Evolutionary conservation across 2,888 invertebrate species (phyloP).

Genomic region (Halictus ligatus): DNA sequence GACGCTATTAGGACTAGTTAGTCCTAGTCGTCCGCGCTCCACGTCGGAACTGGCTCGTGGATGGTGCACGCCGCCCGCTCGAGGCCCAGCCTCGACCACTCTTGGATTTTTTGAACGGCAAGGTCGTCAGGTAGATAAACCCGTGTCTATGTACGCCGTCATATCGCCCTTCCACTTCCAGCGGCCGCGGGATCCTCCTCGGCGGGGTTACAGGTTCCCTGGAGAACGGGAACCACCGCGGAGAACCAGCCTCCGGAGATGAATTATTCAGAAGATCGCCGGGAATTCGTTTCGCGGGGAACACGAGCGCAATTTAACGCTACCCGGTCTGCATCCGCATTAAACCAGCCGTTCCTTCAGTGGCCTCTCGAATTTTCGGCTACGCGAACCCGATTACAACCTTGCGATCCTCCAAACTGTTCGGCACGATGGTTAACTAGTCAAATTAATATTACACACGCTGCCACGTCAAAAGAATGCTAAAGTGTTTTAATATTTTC

Average conservation of each 20-base stretch:
- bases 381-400: not conserved
- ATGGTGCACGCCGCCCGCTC: slow-evolving; percentile 65
- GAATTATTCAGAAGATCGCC: slow-evolving; percentile 11
- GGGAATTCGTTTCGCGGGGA: slow-evolving; percentile 11
- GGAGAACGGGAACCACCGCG: slow-evolving; percentile 15
- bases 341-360: not conserved
- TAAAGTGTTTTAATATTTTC: not conserved
- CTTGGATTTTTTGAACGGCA: slow-evolving; percentile 75
- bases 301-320: not conserved
- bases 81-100: slow-evolving; percentile 63
- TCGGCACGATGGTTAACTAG: not conserved
- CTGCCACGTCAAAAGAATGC: not conserved
- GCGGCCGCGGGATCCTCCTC: not conserved
- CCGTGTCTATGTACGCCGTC: slow-evolving; percentile 68
- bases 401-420: not conserved
- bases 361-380: not conserved
- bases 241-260: not conserved
- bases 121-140: slow-evolving; percentile 79
- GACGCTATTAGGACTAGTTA: slow-evolving; percentile 70
- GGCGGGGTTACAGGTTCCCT: slow-evolving; percentile 46
- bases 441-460: not conserved
- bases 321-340: not conserved
- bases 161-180: slow-evolving; percentile 53
- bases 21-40: slow-evolving; percentile 73
- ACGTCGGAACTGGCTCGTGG: slow-evolving; percentile 75